A percentile compares a stretch with the other conserved stretches of the same genome.
Conservation (phyloP, 2,888 invertebrate species). For the Microctonus brassicae region DNA sequence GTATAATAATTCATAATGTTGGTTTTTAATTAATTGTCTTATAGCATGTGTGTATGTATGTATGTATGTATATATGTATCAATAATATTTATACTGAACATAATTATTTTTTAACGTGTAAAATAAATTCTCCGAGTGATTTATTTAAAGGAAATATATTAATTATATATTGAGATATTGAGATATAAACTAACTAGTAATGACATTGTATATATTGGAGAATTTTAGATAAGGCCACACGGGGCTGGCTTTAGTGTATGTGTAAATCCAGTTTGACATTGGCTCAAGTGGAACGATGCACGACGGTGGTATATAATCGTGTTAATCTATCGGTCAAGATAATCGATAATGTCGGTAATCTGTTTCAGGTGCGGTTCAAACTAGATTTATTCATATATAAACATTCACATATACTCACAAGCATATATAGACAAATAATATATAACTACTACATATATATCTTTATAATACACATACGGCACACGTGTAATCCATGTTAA, state of each 20-base stretch:
- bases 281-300: constrained; percentile 64
- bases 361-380: constrained; percentile 60
- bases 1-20: not conserved
- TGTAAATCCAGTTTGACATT: constrained; percentile 64
- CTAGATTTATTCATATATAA: constrained; percentile 35
- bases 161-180: not conserved
- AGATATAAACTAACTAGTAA: not conserved
- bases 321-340: constrained; percentile 67
- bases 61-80: not conserved
- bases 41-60: no score
- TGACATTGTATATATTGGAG: constrained; percentile 24
- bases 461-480: constrained; percentile 19
- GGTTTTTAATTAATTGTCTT: not conserved
- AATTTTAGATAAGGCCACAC: constrained; percentile 1
- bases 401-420: constrained; percentile 7
- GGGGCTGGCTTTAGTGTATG: not conserved
- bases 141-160: not conserved
- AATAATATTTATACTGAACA: not conserved
- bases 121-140: not conserved
- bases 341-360: constrained; percentile 68
- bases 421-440: constrained; percentile 14
- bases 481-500: constrained; percentile 55
- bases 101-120: not conserved
- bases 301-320: constrained; percentile 59
- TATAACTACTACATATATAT: constrained; percentile 13